Evolutionary conservation across 2,113 vertebrate genomes (phyloP).

Genomic region (Nannospalax galili): DNA sequence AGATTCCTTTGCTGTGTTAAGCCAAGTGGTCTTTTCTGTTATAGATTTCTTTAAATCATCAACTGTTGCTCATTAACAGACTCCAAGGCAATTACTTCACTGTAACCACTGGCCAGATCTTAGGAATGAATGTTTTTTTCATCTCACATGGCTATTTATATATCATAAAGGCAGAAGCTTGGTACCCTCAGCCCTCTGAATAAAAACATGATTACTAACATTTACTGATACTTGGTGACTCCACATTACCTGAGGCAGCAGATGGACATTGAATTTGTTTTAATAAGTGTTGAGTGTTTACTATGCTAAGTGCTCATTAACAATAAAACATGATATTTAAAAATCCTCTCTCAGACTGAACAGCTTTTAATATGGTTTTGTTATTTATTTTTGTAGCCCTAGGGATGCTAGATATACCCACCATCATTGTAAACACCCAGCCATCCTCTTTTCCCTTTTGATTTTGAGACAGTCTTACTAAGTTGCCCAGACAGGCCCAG

Average conservation of each 20-base stretch:
- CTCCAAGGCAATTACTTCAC: conserved; percentile 42
- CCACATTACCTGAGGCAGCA: not conserved
- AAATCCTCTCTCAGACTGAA: not conserved
- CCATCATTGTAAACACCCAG: no score
- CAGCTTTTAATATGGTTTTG: not conserved
- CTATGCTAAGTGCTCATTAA: not conserved
- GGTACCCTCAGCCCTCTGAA: not conserved
- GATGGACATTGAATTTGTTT: conserved; percentile 20
- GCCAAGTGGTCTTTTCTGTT: not conserved
- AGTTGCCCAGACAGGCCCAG: not conserved
- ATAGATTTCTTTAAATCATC: conserved; percentile 34
- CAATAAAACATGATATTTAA: not conserved
- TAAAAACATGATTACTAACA: not conserved
- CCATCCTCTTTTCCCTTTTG: not conserved
- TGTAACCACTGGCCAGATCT: not conserved
- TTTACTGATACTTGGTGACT: not conserved
- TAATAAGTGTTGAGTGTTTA: not conserved
- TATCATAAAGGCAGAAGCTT: not conserved
- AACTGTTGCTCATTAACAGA: conserved; percentile 24
- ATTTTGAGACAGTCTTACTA: not conserved
- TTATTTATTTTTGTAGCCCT: not conserved
- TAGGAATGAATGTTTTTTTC: not conserved
- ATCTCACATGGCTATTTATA: not conserved
- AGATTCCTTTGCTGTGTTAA: not conserved
- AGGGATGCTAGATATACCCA: no score